Evolutionary conservation across 1,140 invertebrate species (phyloP).

Genomic region (Trichogramma pretiosum): DNA sequence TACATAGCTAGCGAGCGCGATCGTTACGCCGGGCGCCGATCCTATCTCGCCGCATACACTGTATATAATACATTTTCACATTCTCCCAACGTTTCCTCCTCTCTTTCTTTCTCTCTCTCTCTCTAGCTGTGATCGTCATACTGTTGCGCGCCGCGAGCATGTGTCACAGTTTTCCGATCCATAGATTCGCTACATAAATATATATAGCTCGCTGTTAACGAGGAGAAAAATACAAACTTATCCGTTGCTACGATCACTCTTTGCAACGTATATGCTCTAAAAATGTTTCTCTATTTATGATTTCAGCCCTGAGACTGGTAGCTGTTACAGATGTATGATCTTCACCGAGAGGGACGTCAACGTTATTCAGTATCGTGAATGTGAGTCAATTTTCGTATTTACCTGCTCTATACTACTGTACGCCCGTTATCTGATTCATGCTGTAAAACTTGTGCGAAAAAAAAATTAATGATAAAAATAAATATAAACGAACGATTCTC

Average conservation of each 20-base stretch:
- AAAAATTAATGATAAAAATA: slow-evolving; percentile 2
- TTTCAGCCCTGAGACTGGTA: slow-evolving; percentile 31
- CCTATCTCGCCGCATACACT: neutral
- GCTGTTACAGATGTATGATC: slow-evolving; percentile 54
- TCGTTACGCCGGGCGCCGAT: no score
- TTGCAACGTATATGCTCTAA: no score
- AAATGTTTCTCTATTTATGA: slow-evolving; percentile 2
- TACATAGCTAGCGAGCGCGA: no score
- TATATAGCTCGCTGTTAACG: no score
- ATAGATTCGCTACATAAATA: no score
- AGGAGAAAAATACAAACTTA: no score
- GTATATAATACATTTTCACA: neutral
- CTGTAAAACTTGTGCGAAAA: no score
- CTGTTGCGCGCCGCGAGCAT: no score
- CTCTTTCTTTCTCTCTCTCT: neutral
- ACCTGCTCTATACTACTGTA: no score
- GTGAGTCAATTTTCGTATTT: slow-evolving; percentile 44
- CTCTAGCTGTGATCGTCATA: neutral
- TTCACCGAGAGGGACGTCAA: slow-evolving; percentile 56
- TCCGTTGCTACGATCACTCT: no score
- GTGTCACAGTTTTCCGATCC: no score
- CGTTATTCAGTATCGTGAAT: slow-evolving; percentile 61
- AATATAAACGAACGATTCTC: slow-evolving; percentile 11
- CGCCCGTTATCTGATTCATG: no score
- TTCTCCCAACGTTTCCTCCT: neutral